Evolutionary conservation across 2,113 vertebrate genomes (phyloP), one percentile per base, ranked within the genome.

Genomic region (Hipposideros armiger): DNA sequence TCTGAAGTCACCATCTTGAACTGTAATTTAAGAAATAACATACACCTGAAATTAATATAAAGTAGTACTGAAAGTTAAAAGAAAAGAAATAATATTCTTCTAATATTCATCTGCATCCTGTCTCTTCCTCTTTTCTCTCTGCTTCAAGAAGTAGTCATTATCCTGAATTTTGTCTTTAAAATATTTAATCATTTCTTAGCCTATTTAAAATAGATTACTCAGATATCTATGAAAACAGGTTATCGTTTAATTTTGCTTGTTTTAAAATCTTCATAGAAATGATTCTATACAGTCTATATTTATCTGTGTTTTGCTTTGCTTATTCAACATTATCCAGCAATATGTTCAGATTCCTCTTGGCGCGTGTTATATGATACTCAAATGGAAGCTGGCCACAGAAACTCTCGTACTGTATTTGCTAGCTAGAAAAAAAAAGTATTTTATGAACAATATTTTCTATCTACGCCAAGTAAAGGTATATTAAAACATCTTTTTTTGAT

Each of bases 401-500:
- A 32, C 28, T 70, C 11, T 22, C 45, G 30, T 5, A 15, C 30
- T n/a, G 13, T 42, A 30, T 67, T 74, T 58, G 28, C 11, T 13
- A 54, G 11, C 26, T 19, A 74, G 60, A 78, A 76, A 89, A 66
- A 7, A 3, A 32, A 47, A 15, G 52, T 54, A 4, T 32, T 64
- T 77, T 77, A 60, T 54, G 24, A 84, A n/a, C 56, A 86, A 69
- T 50, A 13, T 36, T 94, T 91, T 86, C 30, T 80, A 72, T n/a
- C 2, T 10, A 87, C 62, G 5, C 22, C 28, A 73, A 73, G 70
- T 90, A 50, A 76, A 82, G 11, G 22, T 30, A 7, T 47, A 40
- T 45, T 54, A 85, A 90, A 89, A 54, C 28, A 84, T 76, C 67
- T 74, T 14, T 76, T 95, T 47, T 82, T 74, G 7, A 54, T 82